Conservation (phyloP, 2,888 invertebrate species). For the Eugnorisma glareosa region DNA sequence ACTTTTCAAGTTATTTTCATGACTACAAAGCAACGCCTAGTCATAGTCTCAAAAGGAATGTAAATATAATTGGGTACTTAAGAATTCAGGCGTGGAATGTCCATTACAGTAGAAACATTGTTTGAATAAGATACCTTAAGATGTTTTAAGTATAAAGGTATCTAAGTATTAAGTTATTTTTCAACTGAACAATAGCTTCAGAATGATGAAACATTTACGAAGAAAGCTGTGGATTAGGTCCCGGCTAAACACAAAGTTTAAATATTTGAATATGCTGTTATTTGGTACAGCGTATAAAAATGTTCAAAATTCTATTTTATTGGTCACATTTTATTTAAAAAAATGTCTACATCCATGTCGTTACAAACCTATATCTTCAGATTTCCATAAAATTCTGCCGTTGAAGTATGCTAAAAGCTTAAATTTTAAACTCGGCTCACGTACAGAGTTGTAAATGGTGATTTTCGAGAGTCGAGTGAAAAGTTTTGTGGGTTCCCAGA, state of each 20-base stretch:
- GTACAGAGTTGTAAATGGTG: slow-evolving; percentile 43
- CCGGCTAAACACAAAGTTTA: not conserved
- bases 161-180: slow-evolving; percentile 10
- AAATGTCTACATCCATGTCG: no score
- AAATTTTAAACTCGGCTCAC: slow-evolving; percentile 42
- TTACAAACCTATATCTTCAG: not conserved
- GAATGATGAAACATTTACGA: not conserved
- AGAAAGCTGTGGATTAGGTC: not conserved
- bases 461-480: slow-evolving; percentile 38
- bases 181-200: slow-evolving; percentile 10
- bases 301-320: not conserved
- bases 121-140: slow-evolving; percentile 30
- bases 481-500: slow-evolving; percentile 32
- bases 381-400: slow-evolving; percentile 14
- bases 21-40: not conserved
- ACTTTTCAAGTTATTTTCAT: slow-evolving; percentile 19
- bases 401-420: slow-evolving; percentile 18
- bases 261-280: not conserved
- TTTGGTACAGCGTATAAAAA: not conserved
- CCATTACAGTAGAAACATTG: slow-evolving; percentile 32
- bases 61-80: slow-evolving; percentile 32
- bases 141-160: slow-evolving; percentile 9
- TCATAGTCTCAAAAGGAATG: slow-evolving; percentile 10
- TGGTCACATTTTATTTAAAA: not conserved
- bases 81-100: slow-evolving; percentile 21